Base-by-base conservation (phyloP, 2,888 invertebrate species). In the Platycnemis pennipes region DNA sequence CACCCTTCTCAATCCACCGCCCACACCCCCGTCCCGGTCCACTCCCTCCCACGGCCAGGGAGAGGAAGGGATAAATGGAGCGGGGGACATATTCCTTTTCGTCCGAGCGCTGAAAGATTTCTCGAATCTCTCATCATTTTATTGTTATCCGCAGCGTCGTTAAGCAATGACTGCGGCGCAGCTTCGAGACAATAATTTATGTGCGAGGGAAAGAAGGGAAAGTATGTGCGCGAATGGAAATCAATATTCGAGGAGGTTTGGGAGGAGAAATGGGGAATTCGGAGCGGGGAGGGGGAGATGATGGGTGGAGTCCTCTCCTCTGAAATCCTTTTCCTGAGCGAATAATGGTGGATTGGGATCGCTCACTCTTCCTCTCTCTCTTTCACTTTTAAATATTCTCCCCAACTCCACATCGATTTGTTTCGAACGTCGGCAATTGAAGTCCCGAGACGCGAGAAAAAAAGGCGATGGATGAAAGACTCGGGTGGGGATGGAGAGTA, bases 351-450 rank as follows among this genome's bases (percentile, higher is more conserved):
- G 77, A 77, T 77, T 77, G 77, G 37, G 11, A n/a, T 77, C 37
- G 77, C 13, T 77, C 77, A 2, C 69, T 77, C 69, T 77, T 5
- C 16, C 11, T 77, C 77, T 16, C 77, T 77, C 37, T 37, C 37
- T 63, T 63, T 63, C 26, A 37, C 77, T 77, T n/a, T 37, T 77
- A 77, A 77, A 77, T 77, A 77, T 77, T 77, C 77, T 77, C 37
- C 77, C n/a, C 77, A 11, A 16, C 77, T 77, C 77, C 7, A 37
- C 19, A 63, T 91, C 91, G 91, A 91, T 91, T 89, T 89, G 49
- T 89, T 46, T 37, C 69, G 42, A 91, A 91, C 44, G 44, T 63
- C 44, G 44, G 91, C 91, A 91, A 91, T 91, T 56, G 69, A 56
- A 91, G 56, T 22, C 44, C 63, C 63, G 56, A 89, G 37, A 42